Evolutionary conservation across 2,888 invertebrate genomes (phyloP).

Genomic region (Sceliomorpha sp.): DNA sequence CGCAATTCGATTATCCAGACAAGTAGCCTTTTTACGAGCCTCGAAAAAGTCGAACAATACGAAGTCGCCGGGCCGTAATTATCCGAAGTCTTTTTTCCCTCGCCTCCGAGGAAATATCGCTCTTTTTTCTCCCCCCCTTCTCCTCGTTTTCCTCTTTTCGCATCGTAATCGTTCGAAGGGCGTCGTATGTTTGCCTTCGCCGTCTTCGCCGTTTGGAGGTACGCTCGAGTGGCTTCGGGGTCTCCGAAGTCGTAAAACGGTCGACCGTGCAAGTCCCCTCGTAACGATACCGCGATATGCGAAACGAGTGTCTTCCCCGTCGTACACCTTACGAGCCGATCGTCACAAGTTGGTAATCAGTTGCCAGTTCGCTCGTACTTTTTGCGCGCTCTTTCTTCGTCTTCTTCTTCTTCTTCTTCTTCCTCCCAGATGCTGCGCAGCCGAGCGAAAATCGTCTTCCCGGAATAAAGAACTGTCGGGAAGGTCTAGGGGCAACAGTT

Average conservation of each 20-base stretch:
- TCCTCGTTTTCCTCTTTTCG: slow-evolving; percentile 33
- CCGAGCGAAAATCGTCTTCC: slow-evolving; percentile 71
- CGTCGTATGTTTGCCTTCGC: slow-evolving; percentile 41
- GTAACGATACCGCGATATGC: slow-evolving; percentile 45
- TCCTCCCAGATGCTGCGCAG: slow-evolving; percentile 34
- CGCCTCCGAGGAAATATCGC: slow-evolving; percentile 15
- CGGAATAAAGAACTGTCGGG: slow-evolving; percentile 70
- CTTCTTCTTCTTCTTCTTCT: no score
- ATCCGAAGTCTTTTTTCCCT: slow-evolving; percentile 29
- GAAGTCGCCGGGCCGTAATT: slow-evolving; percentile 16
- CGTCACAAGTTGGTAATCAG: slow-evolving; percentile 68
- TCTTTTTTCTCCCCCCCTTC: slow-evolving; percentile 21
- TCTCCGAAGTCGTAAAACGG: slow-evolving; percentile 52
- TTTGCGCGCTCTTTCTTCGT: slow-evolving; percentile 16
- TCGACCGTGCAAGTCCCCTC: slow-evolving; percentile 36
- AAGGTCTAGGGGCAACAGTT: slow-evolving; percentile 40
- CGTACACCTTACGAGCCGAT: slow-evolving; percentile 59
- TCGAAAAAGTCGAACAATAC: slow-evolving; percentile 29
- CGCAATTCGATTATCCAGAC: slow-evolving; percentile 35
- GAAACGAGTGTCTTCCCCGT: slow-evolving; percentile 52
- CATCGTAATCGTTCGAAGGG: slow-evolving; percentile 45
- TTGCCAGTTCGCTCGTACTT: slow-evolving; percentile 59
- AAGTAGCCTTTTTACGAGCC: slow-evolving; percentile 31
- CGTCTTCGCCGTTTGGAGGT: slow-evolving; percentile 29
- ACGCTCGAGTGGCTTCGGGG: slow-evolving; percentile 30